These are phyloP conservation scores for Lamprotornis superbus DNA, from an alignment of 2,113 vertebrate genomes.

Conservation along the genomic window DNA sequence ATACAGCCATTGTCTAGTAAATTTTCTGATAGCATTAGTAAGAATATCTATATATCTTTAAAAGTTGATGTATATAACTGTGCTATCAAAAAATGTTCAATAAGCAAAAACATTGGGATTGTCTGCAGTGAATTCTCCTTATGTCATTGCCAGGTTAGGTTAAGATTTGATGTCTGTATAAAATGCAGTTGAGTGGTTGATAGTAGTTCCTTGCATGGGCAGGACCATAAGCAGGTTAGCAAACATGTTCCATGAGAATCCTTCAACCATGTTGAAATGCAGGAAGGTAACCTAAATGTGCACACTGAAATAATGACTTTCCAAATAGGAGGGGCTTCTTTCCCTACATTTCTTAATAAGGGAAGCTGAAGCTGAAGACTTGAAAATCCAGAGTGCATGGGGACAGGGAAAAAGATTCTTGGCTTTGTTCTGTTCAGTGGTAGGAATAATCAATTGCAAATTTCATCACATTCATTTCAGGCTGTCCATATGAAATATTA, in stretches of 20 bases:
- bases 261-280: not conserved
- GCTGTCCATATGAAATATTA: not conserved
- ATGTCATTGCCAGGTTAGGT: not conserved
- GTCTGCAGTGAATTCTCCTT: not conserved
- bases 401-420: rapidly evolving
- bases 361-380: not conserved
- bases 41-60: not conserved
- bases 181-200: not conserved
- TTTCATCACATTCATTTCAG: not conserved
- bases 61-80: not conserved
- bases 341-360: not conserved
- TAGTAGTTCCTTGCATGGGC: not conserved
- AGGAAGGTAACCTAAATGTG: not conserved
- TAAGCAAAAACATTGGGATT: not conserved
- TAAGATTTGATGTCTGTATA: not conserved
- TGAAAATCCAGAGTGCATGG: not conserved
- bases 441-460: rapidly evolving
- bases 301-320: not conserved
- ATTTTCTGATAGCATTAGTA: not conserved
- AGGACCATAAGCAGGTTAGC: not conserved
- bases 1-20: not conserved
- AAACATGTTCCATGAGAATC: not conserved
- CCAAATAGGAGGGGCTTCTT: not conserved
- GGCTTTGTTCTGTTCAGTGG: not conserved
- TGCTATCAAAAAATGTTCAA: not conserved